Percentiles rank a stretch among this genome's conserved stretches.
phyloP scores from a whole-genome alignment of 2,113 vertebrate genomes.

The Alexandromys fortis region DNA sequence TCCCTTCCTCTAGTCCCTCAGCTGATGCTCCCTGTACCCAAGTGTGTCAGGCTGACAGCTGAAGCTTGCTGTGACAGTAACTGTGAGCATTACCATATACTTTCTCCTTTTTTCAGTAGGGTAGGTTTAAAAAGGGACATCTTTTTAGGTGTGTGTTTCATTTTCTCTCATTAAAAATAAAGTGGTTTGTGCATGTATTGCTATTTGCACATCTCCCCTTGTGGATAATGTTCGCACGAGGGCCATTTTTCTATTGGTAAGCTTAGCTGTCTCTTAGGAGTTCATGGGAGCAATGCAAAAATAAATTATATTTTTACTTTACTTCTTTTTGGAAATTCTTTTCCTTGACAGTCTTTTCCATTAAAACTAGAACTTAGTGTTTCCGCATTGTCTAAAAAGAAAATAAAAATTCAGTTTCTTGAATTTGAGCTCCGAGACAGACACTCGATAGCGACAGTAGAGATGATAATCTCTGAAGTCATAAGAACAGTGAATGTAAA shows the following conservation, averaged over 20 bases:
- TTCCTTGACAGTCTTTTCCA: neutral
- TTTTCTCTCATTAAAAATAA: slow-evolving; percentile 18
- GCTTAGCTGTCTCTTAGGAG: slow-evolving; percentile 7
- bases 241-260: neutral
- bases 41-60: no score
- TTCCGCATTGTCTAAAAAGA: slow-evolving; percentile 5
- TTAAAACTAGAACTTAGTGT: slow-evolving; percentile 3
- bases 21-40: neutral
- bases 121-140: slow-evolving; percentile 6
- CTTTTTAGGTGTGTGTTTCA: neutral
- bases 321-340: slow-evolving; percentile 24
- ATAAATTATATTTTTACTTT: slow-evolving; percentile 30
- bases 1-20: neutral
- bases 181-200: slow-evolving; percentile 3
- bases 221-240: slow-evolving; percentile 1
- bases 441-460: neutral
- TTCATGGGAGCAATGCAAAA: slow-evolving; percentile 23
- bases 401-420: slow-evolving; percentile 24
- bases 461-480: neutral
- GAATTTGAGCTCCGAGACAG: slow-evolving; percentile 30
- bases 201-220: neutral
- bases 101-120: slow-evolving; percentile 3
- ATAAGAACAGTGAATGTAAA: neutral
- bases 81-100: neutral
- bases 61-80: neutral